A percentile compares a stretch with the other conserved stretches of the same genome.
These are phyloP conservation scores for Exephanes ischioxanthus DNA, from an alignment of 2,888 invertebrate species.

Conservation along the genomic window DNA sequence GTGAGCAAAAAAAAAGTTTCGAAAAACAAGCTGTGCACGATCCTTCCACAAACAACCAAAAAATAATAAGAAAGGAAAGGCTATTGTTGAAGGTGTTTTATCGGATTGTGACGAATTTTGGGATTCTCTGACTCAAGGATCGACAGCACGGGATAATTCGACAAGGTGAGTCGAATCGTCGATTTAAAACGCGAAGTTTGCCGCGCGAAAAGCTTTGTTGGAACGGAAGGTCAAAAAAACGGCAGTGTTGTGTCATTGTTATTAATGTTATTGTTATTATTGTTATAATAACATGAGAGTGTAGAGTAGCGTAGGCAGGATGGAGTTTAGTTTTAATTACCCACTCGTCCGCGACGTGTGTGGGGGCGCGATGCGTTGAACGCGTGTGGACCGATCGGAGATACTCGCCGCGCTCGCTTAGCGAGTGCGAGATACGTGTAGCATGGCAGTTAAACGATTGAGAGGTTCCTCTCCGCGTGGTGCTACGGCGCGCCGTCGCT, in stretches of 20 bases:
- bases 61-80: too few relatives aligned
- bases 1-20: too few relatives aligned
- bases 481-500: slow-evolving; percentile 52
- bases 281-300: too few relatives aligned
- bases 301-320: neutral
- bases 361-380: neutral
- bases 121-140: neutral
- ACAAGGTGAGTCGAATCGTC: neutral
- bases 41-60: too few relatives aligned
- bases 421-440: slow-evolving; percentile 8
- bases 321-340: neutral
- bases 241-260: neutral
- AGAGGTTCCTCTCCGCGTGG: slow-evolving; percentile 56
- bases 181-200: neutral
- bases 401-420: neutral
- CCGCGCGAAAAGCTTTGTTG: neutral
- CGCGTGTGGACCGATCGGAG: slow-evolving; percentile 12
- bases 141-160: neutral
- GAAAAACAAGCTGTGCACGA: too few relatives aligned
- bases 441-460: slow-evolving; percentile 9
- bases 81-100: neutral
- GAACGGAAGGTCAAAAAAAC: neutral
- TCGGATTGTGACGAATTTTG: neutral
- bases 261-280: too few relatives aligned
- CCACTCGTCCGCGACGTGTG: neutral